Percentiles rank a stretch among this genome's conserved stretches.
Conservation (phyloP, 2,797 vertebrate species). For the Bradypodion ventrale region DNA sequence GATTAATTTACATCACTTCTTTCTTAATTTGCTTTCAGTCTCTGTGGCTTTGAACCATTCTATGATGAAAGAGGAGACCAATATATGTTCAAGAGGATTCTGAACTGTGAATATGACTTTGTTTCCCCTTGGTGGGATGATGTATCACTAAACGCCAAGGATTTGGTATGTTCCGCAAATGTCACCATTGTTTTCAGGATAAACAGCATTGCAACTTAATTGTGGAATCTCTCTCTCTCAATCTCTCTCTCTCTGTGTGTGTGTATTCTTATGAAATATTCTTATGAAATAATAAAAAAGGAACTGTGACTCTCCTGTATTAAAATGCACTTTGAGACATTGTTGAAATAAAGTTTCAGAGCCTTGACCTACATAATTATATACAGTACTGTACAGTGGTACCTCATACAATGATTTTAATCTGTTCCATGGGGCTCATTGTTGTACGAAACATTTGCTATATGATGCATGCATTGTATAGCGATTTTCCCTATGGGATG, state of each 20-base stretch:
- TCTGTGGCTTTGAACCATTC: slow-evolving; percentile 90
- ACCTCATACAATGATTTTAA: no score
- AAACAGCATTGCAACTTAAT: not conserved
- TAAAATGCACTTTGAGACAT: not conserved
- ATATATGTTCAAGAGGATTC: slow-evolving; percentile 88
- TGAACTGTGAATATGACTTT: slow-evolving; percentile 91
- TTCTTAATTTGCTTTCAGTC: slow-evolving; percentile 68
- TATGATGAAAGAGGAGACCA: slow-evolving; percentile 88
- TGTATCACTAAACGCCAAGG: slow-evolving; percentile 89
- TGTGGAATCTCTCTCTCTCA: not conserved
- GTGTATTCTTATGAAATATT: no score
- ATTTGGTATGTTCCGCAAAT: slow-evolving; percentile 80
- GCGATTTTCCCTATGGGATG: no score
- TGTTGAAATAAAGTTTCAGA: not conserved
- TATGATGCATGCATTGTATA: no score
- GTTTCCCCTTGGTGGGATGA: slow-evolving; percentile 93
- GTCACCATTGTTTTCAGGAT: not conserved
- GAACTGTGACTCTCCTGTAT: not conserved
- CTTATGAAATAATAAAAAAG: no score
- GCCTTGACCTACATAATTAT: not conserved
- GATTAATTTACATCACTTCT: not conserved
- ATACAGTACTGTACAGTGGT: no score
- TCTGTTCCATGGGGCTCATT: no score
- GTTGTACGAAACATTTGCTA: no score
- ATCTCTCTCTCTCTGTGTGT: no score